Conservation (phyloP, 2,113 vertebrate species). For the Mobula hypostoma region DNA sequence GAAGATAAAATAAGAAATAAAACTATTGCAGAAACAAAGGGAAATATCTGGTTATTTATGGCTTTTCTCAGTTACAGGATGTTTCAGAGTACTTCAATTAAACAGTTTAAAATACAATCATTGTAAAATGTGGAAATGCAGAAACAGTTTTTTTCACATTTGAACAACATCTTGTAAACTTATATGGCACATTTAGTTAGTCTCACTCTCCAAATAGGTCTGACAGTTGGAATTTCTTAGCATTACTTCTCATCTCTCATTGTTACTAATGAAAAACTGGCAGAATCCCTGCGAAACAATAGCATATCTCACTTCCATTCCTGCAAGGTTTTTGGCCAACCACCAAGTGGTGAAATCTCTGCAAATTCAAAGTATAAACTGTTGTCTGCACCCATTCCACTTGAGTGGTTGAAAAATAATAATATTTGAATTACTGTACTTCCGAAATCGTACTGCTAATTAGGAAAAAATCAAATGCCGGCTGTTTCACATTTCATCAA, state of each 20-base stretch:
- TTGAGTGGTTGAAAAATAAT: background rate
- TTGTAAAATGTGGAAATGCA: background rate
- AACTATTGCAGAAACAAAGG: background rate
- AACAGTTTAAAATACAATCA: background rate
- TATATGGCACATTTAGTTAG: background rate
- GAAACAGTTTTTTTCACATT: background rate
- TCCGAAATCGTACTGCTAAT: background rate
- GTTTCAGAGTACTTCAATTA: background rate
- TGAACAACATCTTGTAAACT: constrained; percentile 4
- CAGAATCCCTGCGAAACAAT: background rate
- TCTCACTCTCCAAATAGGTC: background rate
- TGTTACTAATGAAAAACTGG: background rate
- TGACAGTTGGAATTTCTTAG: background rate
- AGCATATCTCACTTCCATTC: background rate
- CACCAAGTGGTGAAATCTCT: background rate
- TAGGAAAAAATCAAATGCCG: background rate
- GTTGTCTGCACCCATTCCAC: background rate
- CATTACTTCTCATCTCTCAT: background rate
- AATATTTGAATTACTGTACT: background rate
- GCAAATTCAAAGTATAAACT: background rate
- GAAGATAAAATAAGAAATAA: background rate
- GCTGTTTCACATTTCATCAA: background rate
- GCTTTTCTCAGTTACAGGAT: background rate
- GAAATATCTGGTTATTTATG: no score
- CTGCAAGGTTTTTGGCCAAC: background rate